Evolutionary conservation across 2,888 invertebrate species (phyloP), one percentile per base, ranked within the genome.

Genomic region (Buathra laborator): DNA sequence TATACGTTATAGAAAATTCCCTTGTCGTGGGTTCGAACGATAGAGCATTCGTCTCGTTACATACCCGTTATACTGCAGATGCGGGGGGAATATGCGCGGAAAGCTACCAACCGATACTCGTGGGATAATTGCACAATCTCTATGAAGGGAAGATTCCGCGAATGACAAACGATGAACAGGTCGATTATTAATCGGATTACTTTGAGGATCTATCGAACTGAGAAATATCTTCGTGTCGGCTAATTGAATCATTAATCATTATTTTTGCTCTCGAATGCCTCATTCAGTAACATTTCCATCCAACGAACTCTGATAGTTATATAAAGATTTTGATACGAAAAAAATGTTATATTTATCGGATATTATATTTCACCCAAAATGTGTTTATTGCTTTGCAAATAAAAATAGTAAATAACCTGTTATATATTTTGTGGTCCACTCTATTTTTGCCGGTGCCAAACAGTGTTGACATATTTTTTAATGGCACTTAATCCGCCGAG

Each of bases 181-280:
- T 62, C 74, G 74, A 74, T 74, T 46, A 74, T 74, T 74, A 74
- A 74, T 59, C 74, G 74, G 44, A 62, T 74, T 62, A 74, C 29
- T 29, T 16, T 46, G 74, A 74, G 16, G 59, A 74, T 46, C 46
- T n/a, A 46, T n/a, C 29, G 62, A 24, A 59, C 59, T 44, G 44
- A 29, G 44, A 62, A 74, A 46, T 62, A 44, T 10, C 5, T 46
- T n/a, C n/a, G 59, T 74, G 59, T n/a, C 9, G 29, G n/a, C 59
- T 10, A 29, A 62, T 19, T 46, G n/a, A 59, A 62, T 16, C 53
- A 53, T 5, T 43, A 32, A 32, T n/a, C 24, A 24, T 29, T 7
- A 37, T 4, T 37, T 37, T 37, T 3, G 5, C 37, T 37, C 37
- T 37, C 37, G 9, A 37, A 37, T 37, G 9, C 7, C 9, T 2